These are phyloP conservation scores for Stegastes partitus DNA, from an alignment of 2,113 vertebrate species.

Conservation along the genomic window DNA sequence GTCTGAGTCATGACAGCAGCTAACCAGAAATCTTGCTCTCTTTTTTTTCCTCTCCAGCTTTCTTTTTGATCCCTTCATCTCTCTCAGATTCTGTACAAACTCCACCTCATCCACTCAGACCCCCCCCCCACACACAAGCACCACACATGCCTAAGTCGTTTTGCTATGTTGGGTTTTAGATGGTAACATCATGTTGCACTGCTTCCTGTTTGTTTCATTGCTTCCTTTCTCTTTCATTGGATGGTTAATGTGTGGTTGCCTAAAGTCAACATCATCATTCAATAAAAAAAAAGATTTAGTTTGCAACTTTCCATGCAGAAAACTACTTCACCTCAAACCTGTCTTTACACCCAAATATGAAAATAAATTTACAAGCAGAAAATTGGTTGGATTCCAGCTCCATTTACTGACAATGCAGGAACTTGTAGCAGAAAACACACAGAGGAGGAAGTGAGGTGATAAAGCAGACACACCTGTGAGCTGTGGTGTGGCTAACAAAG, in stretches of 20 bases:
- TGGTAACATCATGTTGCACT: not conserved
- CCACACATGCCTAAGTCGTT: slow-evolving; percentile 5
- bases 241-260: slow-evolving; percentile 5
- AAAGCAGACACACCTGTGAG: no score
- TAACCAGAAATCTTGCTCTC: slow-evolving; percentile 45
- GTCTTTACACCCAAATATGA: slow-evolving; percentile 1
- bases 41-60: slow-evolving; percentile 14
- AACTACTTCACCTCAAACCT: not conserved
- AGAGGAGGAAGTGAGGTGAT: no score
- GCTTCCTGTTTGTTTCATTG: not conserved
- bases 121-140: not conserved
- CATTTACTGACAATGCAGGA: no score
- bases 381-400: slow-evolving; percentile 1
- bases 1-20: slow-evolving; percentile 47
- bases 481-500: no score
- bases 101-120: not conserved
- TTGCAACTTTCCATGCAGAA: not conserved
- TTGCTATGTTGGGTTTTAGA: not conserved
- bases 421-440: no score
- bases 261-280: slow-evolving; percentile 23
- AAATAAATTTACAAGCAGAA: slow-evolving; percentile 7
- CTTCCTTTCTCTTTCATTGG: not conserved
- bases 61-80: slow-evolving; percentile 34
- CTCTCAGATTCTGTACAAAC: slow-evolving; percentile 28
- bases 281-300: slow-evolving; percentile 14